phyloP scores from a whole-genome alignment of 2,113 vertebrate species.

The Anarhynchus alexandrinus region DNA sequence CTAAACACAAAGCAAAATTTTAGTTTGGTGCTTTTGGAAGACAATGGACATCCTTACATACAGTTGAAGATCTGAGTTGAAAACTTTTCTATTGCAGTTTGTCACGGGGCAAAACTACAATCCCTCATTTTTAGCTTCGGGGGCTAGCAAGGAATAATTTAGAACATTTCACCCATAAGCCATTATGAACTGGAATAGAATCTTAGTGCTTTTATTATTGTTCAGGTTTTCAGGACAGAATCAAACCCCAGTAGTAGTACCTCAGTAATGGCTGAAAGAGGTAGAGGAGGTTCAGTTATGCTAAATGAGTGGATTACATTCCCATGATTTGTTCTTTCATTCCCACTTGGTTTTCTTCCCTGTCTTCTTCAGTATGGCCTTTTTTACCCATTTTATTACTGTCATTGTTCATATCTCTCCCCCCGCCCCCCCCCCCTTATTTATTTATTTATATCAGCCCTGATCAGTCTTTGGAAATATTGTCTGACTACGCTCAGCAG shows the following conservation, averaged over 20 bases:
- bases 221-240: neutral
- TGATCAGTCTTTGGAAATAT: conserved; percentile 73
- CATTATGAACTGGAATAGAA: neutral
- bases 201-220: neutral
- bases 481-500: conserved; percentile 74
- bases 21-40: neutral
- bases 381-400: neutral
- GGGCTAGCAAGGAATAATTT: neutral
- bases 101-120: neutral
- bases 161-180: neutral
- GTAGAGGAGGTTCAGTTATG: neutral
- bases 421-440: neutral
- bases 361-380: neutral
- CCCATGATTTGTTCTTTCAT: neutral
- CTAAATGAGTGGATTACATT: neutral
- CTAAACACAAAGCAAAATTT: neutral
- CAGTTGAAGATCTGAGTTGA: neutral
- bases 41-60: neutral
- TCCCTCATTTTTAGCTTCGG: neutral
- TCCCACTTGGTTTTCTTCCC: neutral
- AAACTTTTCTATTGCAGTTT: neutral
- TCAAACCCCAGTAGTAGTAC: neutral
- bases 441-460: conserved; percentile 66
- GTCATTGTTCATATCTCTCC: neutral
- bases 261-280: neutral